Evolutionary conservation across 2,797 vertebrate genomes (phyloP), one percentile per base, ranked within the genome.

Genomic region (Mionectes olivaceus): DNA sequence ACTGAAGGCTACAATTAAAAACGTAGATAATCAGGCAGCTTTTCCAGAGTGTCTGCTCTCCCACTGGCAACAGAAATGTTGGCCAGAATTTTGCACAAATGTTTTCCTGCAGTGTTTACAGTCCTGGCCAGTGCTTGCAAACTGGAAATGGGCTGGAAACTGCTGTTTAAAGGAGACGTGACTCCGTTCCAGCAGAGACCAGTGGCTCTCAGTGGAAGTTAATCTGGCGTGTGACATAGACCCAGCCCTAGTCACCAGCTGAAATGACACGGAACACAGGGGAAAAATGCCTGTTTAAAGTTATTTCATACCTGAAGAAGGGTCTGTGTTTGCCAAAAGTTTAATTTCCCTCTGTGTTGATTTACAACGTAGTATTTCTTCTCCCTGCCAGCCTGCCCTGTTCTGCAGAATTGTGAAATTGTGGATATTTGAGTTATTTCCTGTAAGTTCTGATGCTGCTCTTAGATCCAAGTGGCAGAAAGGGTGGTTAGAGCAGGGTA

Each of bases 81-180:
- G 89, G 89, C 76, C 57, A 33, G 93, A 43, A 23, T 71, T 93
- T 57, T 83, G 91, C 79, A 90, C 78, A 41, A 75, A 78, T 91
- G 73, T 85, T 97, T 95, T 89, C 92, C 87, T 85, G 9, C 61
- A 19, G 55, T 83, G 82, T 92, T 95, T 94, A 65, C 84, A 59
- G 87, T 50, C 53, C 82, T 85, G 94, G 94, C 84, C 35, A 37
- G 81, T 19, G 55, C 46, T 1, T 61, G 75, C 87, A 83, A 87
- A 83, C 78, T 93, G 89, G 88, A 95, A 95, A 68, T 57, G 73
- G 93, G 64, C 89, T 93, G 90, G 89, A 85, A 92, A 80, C n/a
- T 61, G 83, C 35, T 39, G 1, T 84, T 39, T 79, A 83, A 78
- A 64, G 87, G 80, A 75, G 89, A 80, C 7, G 1, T 5, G 19